Percentiles rank a stretch among this genome's conserved stretches.
These are phyloP conservation scores for Chironomus striatipennis DNA, from an alignment of 1,140 invertebrate genomes.

Conservation along the genomic window DNA sequence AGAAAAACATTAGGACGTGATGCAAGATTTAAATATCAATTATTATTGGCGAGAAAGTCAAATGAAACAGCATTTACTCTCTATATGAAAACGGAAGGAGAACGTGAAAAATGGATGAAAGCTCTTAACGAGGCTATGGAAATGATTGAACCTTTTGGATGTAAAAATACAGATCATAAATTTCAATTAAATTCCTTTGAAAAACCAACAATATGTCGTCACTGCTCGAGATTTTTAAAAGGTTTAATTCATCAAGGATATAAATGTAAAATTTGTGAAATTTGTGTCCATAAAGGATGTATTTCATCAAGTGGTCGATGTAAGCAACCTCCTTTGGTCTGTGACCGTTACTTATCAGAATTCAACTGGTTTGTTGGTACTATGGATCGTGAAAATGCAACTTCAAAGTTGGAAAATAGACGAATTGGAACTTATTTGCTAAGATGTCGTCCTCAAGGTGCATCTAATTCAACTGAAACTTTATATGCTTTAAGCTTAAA, in stretches of 20 bases:
- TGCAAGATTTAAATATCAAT: conserved; percentile 69
- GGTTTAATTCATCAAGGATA: conserved; percentile 79
- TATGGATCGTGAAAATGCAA: conserved; percentile 77
- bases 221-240: conserved; percentile 81
- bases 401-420: conserved; percentile 63
- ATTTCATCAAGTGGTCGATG: conserved; percentile 65
- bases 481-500: conserved; percentile 83
- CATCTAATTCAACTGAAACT: conserved; percentile 52
- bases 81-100: conserved; percentile 79
- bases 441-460: conserved; percentile 61
- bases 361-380: conserved; percentile 64
- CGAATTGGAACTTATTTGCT: conserved; percentile 84
- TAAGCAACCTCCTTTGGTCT: conserved; percentile 47
- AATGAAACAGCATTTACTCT: conserved; percentile 80
- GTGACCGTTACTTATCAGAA: conserved; percentile 37
- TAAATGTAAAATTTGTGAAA: conserved; percentile 61
- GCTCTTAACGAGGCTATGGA: conserved; percentile 85
- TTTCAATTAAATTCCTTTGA: conserved; percentile 83
- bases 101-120: conserved; percentile 84
- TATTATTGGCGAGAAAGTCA: conserved; percentile 74
- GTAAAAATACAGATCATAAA: conserved; percentile 71
- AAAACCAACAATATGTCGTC: conserved; percentile 66
- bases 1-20: conserved; percentile 54
- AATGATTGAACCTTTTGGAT: conserved; percentile 70
- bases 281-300: conserved; percentile 67